These are phyloP conservation scores for Taenioides sp. DNA, from an alignment of 2,797 vertebrate species.

Conservation along the genomic window DNA sequence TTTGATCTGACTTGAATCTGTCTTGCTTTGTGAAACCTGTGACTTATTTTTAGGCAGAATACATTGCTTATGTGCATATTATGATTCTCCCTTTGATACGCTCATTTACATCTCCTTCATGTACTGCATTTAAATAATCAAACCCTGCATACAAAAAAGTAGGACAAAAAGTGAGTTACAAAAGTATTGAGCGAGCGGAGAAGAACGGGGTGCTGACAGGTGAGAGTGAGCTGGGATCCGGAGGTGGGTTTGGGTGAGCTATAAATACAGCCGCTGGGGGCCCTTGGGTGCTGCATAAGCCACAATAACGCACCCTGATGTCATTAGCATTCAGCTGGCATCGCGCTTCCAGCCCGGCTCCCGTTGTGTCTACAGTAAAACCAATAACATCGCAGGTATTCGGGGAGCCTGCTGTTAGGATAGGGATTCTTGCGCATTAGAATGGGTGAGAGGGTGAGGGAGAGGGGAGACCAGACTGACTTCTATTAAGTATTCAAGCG, in stretches of 20 bases:
- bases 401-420: slow-evolving; percentile 60
- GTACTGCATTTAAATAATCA: slow-evolving; percentile 4
- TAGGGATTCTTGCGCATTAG: slow-evolving; percentile 39
- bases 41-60: slow-evolving; percentile 4
- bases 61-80: neutral
- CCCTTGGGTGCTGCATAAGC: slow-evolving; percentile 34
- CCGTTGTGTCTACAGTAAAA: slow-evolving; percentile 63
- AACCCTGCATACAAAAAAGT: neutral
- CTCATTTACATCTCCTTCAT: slow-evolving; percentile 8
- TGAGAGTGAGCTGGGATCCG: slow-evolving; percentile 28
- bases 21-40: neutral
- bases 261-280: slow-evolving; percentile 49
- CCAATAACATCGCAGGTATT: slow-evolving; percentile 67
- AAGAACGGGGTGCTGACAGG: slow-evolving; percentile 53
- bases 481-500: slow-evolving; percentile 68
- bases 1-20: neutral
- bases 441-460: slow-evolving; percentile 10
- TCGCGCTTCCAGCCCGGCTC: slow-evolving; percentile 39
- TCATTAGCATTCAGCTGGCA: slow-evolving; percentile 71
- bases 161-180: slow-evolving; percentile 9
- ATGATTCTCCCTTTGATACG: slow-evolving; percentile 1
- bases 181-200: slow-evolving; percentile 18
- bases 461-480: slow-evolving; percentile 42
- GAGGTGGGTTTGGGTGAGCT: slow-evolving; percentile 8
- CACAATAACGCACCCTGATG: slow-evolving; percentile 39